phyloP scores from a whole-genome alignment of 2,888 invertebrate species.

The Athalia cordata region DNA sequence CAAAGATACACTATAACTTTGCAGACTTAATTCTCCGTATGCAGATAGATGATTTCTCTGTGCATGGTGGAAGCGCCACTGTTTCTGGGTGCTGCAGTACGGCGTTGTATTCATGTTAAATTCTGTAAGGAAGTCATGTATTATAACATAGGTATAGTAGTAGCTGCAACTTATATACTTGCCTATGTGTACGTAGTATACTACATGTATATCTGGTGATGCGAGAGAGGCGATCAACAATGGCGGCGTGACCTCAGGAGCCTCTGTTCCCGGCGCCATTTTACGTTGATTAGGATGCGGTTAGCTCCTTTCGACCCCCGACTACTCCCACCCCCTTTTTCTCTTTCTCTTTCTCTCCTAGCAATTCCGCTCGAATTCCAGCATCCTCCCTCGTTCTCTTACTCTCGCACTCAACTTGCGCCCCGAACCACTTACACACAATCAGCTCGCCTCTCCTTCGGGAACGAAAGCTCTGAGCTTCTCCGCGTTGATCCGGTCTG shows the following conservation, averaged over 20 bases:
- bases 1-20: no score
- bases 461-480: constrained; percentile 29
- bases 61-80: no score
- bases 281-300: constrained; percentile 70
- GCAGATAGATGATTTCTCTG: no score
- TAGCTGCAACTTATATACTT: background rate
- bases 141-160: no score
- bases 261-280: constrained; percentile 65
- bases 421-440: constrained; percentile 52
- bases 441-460: constrained; percentile 52
- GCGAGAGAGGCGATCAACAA: constrained; percentile 39
- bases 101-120: no score
- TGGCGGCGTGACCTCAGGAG: constrained; percentile 45
- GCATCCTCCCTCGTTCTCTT: background rate
- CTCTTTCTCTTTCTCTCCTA: constrained; percentile 40
- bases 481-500: no score
- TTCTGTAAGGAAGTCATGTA: no score
- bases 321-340: constrained; percentile 46
- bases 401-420: constrained; percentile 36
- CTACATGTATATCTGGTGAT: background rate
- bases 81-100: no score
- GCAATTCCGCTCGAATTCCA: constrained; percentile 49
- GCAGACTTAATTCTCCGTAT: no score
- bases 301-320: constrained; percentile 65
- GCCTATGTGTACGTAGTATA: background rate